A percentile compares a stretch with the other conserved stretches of the same genome.
Evolutionary conservation across 2,888 invertebrate species (phyloP).

Genomic region (Cepaea hortensis): DNA sequence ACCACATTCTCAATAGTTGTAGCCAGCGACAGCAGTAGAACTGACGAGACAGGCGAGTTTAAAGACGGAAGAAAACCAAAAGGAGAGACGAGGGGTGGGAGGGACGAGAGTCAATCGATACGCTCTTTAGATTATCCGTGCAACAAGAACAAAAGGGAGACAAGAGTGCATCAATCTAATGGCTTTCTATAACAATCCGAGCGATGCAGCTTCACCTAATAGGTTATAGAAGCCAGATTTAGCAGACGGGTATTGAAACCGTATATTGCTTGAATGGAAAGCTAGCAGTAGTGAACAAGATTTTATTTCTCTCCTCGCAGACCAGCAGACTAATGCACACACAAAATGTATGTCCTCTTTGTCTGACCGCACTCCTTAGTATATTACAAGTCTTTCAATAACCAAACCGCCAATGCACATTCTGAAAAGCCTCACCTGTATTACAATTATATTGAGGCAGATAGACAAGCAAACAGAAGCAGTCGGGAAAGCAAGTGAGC

Average conservation of each 20-base stretch:
- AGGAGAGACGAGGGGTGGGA: neutral
- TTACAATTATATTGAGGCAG: no score
- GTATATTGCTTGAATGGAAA: conserved; percentile 4
- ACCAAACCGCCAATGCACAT: no score
- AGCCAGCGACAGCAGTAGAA: neutral
- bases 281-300: neutral
- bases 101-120: conserved; percentile 5
- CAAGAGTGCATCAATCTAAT: conserved; percentile 23
- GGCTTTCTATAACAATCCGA: conserved; percentile 6
- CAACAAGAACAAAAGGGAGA: conserved; percentile 6
- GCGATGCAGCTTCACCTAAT: conserved; percentile 5
- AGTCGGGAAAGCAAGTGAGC: no score
- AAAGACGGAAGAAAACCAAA: neutral
- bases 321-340: no score
- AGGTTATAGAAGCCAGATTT: conserved; percentile 8
- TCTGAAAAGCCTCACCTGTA: no score
- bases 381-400: no score
- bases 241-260: conserved; percentile 1
- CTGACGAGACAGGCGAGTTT: neutral
- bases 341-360: no score
- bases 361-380: no score
- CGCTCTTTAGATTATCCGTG: no score
- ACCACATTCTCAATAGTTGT: neutral
- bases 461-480: no score
- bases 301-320: conserved; percentile 3